Evolutionary conservation across 2,797 vertebrate species (phyloP), one percentile per base, ranked within the genome.

Genomic region (Apodemus agrarius): DNA sequence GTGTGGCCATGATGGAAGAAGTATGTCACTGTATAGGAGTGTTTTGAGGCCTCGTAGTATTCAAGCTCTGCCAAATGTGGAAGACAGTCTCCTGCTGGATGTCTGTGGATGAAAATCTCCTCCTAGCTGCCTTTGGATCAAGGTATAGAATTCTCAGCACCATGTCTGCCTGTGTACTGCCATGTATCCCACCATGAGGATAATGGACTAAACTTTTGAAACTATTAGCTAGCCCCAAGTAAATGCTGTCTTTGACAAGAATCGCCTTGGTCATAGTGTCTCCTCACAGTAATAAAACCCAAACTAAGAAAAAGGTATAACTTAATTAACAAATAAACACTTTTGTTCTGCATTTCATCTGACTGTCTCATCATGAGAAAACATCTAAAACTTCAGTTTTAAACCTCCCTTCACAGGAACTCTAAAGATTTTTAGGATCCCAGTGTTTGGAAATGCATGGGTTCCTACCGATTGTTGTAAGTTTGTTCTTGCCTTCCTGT

Each of bases 281-380:
- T 72, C n/a, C 37, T 37, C n/a, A 37, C 17, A 72, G n/a, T 22
- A 37, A 72, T 72, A 37, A 72, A 72, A 72, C n/a, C 17, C 69
- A 72, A 37, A 37, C n/a, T 72, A 72, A 72, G n/a, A 21, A 37
- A 72, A 37, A 37, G 40, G 9, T 7, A 80, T 29, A 54, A 74
- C 22, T 94, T 81, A 81, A 63, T 82, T 81, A 72, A 74, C 19
- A 72, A 34, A 46, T 46, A 34, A 19, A 61, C 19, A 10, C 29
- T 91, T 46, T 90, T 79, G n/a, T 87, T 19, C 19, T 89, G 26
- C 69, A 86, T 93, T 92, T 86, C 9, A 93, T 74, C 14, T 86
- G 57, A 76, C 40, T 81, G 8, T 54, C 54, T 57, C 46, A 83
- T n/a, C 43, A 87, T 26, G 57, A 90, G 12, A 59, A 89, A 95